phyloP scores from a whole-genome alignment of 92 coral and sea anemone species.

The Porites lobata region DNA sequence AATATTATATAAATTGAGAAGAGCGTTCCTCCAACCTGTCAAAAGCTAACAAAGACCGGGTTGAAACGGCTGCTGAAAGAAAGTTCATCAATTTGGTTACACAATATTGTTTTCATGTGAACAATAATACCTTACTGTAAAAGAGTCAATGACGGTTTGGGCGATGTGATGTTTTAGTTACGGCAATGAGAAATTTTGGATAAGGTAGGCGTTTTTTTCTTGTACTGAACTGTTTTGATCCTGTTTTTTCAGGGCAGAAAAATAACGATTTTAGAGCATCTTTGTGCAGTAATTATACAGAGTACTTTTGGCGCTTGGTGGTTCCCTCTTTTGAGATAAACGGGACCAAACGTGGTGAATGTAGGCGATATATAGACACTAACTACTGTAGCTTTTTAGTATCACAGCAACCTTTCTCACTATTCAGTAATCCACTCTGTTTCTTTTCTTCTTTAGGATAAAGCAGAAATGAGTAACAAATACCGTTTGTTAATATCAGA shows the following conservation, averaged over 20 bases:
- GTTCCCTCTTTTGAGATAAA: neutral
- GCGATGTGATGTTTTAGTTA: neutral
- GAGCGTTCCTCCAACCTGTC: constrained; percentile 21
- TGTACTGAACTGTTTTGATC: neutral
- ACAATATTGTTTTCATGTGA: neutral
- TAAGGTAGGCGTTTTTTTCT: neutral
- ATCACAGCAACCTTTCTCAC: neutral
- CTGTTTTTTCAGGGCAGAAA: neutral
- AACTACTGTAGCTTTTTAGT: neutral
- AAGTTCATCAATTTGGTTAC: neutral
- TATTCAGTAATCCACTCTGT: neutral
- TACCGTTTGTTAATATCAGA: neutral
- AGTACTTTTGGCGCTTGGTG: neutral
- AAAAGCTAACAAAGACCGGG: neutral
- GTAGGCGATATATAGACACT: neutral
- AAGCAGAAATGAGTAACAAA: neutral
- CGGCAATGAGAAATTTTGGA: neutral
- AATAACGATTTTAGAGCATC: neutral
- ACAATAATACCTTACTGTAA: neutral
- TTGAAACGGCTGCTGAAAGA: neutral
- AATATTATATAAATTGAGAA: neutral
- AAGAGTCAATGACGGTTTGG: neutral
- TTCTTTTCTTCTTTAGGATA: neutral
- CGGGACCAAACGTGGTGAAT: neutral
- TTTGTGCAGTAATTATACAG: neutral